phyloP scores from a whole-genome alignment of 2,797 vertebrate genomes.

The Sternotherus odoratus region DNA sequence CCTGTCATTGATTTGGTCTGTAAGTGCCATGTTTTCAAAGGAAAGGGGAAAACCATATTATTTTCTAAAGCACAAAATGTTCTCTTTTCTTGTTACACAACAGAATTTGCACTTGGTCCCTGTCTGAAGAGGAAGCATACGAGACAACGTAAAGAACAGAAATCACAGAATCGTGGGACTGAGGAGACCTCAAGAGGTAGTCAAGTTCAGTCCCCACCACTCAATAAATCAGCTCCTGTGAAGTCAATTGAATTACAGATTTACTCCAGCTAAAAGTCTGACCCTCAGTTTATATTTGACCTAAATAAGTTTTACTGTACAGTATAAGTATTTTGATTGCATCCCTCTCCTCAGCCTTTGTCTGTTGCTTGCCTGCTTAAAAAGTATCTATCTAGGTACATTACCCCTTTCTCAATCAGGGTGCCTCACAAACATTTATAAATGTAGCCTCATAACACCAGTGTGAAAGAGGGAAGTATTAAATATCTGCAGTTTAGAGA shows the following conservation, averaged over 20 bases:
- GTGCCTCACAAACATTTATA: not conserved
- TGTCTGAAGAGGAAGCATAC: not conserved
- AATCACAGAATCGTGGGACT: too few species aligned
- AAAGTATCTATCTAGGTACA: not conserved
- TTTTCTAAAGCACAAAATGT: not conserved
- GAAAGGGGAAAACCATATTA: rapidly evolving
- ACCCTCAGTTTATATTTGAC: not conserved
- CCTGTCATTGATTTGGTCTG: not conserved
- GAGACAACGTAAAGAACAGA: rapidly evolving
- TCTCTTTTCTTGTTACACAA: not conserved
- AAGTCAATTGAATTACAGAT: not conserved
- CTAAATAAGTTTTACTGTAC: not conserved
- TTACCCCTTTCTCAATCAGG: not conserved
- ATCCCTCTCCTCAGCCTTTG: not conserved
- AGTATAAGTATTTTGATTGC: not conserved
- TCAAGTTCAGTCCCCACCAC: not conserved
- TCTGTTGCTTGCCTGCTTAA: not conserved
- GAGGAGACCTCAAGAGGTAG: too few species aligned
- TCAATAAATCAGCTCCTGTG: not conserved
- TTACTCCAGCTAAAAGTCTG: not conserved
- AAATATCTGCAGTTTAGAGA: not conserved
- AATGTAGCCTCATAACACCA: not conserved
- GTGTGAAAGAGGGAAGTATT: not conserved
- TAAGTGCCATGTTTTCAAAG: not conserved
- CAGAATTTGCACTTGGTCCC: not conserved